Evolutionary conservation across 2,113 vertebrate species (phyloP).

Genomic region (Oreocharis arfaki): DNA sequence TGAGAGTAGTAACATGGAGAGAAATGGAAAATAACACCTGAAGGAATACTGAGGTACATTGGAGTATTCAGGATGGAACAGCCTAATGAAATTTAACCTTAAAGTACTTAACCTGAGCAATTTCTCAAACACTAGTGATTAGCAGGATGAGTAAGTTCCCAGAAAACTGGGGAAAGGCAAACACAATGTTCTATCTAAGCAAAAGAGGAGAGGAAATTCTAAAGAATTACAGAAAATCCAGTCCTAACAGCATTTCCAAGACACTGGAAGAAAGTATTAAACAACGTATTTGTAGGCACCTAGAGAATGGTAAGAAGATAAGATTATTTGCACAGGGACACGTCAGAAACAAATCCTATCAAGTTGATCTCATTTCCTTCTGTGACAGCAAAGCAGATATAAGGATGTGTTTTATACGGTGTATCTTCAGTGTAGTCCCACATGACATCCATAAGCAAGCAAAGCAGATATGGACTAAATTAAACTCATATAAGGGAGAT

Average conservation of each 20-base stretch:
- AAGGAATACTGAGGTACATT: not conserved
- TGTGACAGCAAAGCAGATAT: not conserved
- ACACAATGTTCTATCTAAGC: not conserved
- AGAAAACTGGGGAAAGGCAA: not conserved
- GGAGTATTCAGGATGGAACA: not conserved
- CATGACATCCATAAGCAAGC: not conserved
- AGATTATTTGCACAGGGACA: not conserved
- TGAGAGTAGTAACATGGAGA: not conserved
- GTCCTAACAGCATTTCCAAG: not conserved
- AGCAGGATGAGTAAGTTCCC: not conserved
- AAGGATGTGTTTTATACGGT: not conserved
- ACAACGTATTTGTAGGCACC: not conserved
- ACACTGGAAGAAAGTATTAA: not conserved
- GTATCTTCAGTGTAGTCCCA: not conserved
- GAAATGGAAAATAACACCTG: not conserved
- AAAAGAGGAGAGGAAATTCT: not conserved
- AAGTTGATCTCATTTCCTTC: slow-evolving; percentile 17
- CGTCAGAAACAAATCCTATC: not conserved
- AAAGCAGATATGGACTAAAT: not conserved
- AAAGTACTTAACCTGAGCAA: not conserved
- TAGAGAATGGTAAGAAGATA: not conserved
- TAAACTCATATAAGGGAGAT: not conserved
- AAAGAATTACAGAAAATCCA: not conserved
- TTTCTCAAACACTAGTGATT: not conserved
- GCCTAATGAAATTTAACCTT: not conserved